phyloP scores from a whole-genome alignment of 2,113 vertebrate genomes.

The Mormoops blainvillei region DNA sequence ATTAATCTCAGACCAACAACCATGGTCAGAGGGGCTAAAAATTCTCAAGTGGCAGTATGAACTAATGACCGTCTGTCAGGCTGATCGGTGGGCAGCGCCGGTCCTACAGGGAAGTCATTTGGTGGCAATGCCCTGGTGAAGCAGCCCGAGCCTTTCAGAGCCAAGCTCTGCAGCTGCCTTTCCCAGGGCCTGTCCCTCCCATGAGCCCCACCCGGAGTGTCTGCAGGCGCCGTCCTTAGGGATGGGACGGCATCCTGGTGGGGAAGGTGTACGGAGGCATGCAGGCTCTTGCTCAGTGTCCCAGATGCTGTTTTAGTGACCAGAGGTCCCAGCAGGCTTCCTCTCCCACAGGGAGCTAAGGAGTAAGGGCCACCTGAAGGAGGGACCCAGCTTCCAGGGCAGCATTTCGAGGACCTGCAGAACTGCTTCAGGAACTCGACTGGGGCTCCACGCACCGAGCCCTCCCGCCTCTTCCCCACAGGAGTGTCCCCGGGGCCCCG shows the following conservation, averaged over 20 bases:
- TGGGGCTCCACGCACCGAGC: too few species aligned
- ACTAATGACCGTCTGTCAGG: accelerated
- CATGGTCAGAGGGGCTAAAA: not conserved
- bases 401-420: not conserved
- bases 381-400: not conserved
- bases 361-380: accelerated
- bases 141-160: not conserved
- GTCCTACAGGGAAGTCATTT: not conserved
- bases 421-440: not conserved
- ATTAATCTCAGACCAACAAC: not conserved
- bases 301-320: not conserved
- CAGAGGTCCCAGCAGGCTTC: not conserved
- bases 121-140: not conserved
- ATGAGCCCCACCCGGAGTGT: accelerated
- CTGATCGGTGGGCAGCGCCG: not conserved
- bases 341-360: not conserved
- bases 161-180: accelerated
- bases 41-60: not conserved
- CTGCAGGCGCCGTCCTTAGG: accelerated
- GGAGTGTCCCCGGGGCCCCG: not conserved
- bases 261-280: not conserved
- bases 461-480: too few species aligned
- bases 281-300: not conserved
- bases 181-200: not conserved
- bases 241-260: accelerated